phyloP scores from a whole-genome alignment of 2,113 vertebrate species.

The Fregetta grallaria region DNA sequence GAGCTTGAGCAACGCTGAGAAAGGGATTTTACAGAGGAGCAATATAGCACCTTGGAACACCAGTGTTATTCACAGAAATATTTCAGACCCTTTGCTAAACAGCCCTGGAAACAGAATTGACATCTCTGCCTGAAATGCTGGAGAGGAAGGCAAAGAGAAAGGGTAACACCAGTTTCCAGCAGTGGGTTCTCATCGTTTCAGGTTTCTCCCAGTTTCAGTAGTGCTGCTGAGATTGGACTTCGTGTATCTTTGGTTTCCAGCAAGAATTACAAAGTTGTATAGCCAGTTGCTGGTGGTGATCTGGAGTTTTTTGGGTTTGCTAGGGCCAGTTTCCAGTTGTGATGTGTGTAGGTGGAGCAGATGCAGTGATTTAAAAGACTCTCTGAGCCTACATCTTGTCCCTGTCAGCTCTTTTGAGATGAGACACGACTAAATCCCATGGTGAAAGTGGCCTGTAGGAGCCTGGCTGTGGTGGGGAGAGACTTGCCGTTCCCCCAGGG shows the following conservation, averaged over 20 bases:
- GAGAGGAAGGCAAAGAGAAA: not conserved
- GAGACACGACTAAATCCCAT: rapidly evolving
- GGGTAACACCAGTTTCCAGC: not conserved
- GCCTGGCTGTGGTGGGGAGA: not conserved
- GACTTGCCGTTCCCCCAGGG: not conserved
- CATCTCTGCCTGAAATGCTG: not conserved
- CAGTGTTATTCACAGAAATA: not conserved
- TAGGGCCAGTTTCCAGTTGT: not conserved
- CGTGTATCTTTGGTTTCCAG: not conserved
- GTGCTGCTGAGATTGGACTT: not conserved
- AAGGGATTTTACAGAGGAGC: not conserved
- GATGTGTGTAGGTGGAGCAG: not conserved
- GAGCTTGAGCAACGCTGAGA: not conserved
- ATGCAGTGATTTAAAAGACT: not conserved
- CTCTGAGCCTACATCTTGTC: not conserved
- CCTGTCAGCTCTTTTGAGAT: not conserved
- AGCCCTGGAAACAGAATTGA: not conserved
- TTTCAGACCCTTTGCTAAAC: not conserved
- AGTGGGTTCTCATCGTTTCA: not conserved
- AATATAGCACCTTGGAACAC: not conserved
- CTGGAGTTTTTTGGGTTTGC: not conserved
- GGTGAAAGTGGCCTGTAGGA: not conserved
- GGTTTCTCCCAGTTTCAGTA: not conserved
- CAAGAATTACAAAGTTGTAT: not conserved
- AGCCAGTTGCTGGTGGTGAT: not conserved